Base-by-base conservation (phyloP, 2,113 vertebrate species). In the Forbesichthys agassizii region DNA sequence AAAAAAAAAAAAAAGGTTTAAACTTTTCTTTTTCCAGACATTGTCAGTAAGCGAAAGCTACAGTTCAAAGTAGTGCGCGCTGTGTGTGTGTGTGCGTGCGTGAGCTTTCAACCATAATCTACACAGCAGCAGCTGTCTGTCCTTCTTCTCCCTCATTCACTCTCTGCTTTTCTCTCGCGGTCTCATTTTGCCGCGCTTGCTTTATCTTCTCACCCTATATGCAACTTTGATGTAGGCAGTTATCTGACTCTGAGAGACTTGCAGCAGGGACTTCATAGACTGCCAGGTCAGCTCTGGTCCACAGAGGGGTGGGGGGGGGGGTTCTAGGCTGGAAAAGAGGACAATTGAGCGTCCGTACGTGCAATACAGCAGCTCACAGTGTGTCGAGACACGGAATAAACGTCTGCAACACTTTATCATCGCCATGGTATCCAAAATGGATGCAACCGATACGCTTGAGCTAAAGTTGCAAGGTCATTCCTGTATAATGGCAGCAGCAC, bases 91-190 rank as follows among this genome's bases (percentile, higher is more conserved):
- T 14, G 13, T 52, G 49, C 11, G 49, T n/a, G 27, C 59, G 71
- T 20, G 77, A 57, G 65, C 55, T 88, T 89, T 92, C 78, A 84
- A 75, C 74, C 71, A 74, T 90, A 92, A 92, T 91, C 90, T 92
- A 81, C 84, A 89, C 86, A 86, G 84, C 77, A 70, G 82, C 90
- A 91, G 91, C 86, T 87, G 83, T 74, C 77, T 81, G 5, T 61
- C 70, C 57, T 36, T 54, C 61, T 60, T 70, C 64, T 78, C 70
- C 73, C 70, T 69, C 59, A 67, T 78, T 33, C 3, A 55, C 56
- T 71, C 73, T 33, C 64, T 70, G 67, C 77, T 78, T 3, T 64
- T 27, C 60, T 36, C 60, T 63, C 12, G 49, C n/a, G 47, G 27
- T 33, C 52, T 48, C 20, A 33, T 13, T 52, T 52, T 54, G 48